phyloP scores from a whole-genome alignment of 2,888 invertebrate genomes.

The Pantelozetes paolii region DNA sequence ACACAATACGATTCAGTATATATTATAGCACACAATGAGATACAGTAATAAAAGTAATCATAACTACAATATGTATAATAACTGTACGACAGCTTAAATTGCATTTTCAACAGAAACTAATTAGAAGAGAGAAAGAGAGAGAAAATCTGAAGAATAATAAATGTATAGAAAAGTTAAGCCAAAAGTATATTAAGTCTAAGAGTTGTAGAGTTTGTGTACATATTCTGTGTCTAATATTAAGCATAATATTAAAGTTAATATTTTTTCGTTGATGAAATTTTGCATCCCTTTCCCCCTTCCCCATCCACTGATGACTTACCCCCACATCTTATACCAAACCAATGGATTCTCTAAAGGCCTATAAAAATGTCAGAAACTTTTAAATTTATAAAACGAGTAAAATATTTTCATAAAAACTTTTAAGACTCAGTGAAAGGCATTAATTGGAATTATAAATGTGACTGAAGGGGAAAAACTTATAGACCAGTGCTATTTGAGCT shows the following conservation, averaged over 20 bases:
- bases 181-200: constrained; percentile 9
- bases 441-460: constrained; percentile 33
- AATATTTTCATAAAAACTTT: constrained; percentile 21
- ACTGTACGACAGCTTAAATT: constrained; percentile 32
- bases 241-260: constrained; percentile 38
- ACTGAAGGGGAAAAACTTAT: constrained; percentile 2
- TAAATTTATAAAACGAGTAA: constrained; percentile 35
- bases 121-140: not conserved
- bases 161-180: constrained; percentile 2
- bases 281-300: not conserved
- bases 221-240: not conserved
- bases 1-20: not conserved
- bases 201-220: not conserved
- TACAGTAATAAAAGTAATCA: constrained; percentile 29
- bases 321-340: constrained; percentile 10
- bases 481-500: no score
- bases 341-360: constrained; percentile 33
- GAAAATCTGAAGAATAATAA: constrained; percentile 30
- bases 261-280: constrained; percentile 34
- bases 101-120: constrained; percentile 33
- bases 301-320: not conserved
- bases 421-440: constrained; percentile 26
- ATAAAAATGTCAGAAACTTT: constrained; percentile 33
- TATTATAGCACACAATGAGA: constrained; percentile 6
- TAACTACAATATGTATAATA: constrained; percentile 23